A percentile compares a stretch with the other conserved stretches of the same genome.
These are phyloP conservation scores for Drosophila cardini DNA, from an alignment of 1,140 invertebrate genomes.

Conservation along the genomic window DNA sequence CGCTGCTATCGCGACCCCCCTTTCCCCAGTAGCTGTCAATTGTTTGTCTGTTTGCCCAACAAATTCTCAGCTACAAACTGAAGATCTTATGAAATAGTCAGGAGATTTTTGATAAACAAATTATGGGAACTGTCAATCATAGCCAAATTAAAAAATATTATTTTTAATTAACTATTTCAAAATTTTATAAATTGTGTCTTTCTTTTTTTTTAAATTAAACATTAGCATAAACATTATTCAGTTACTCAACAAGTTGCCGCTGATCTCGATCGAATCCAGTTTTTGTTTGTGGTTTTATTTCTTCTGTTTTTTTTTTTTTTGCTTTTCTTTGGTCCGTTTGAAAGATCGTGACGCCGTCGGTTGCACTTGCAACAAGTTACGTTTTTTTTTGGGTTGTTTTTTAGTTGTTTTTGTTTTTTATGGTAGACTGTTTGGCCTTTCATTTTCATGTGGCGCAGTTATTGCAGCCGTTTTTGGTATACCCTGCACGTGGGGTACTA, in stretches of 20 bases:
- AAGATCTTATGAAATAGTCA: conserved; percentile 27
- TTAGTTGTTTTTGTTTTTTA: conserved; percentile 30
- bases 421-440: conserved; percentile 70
- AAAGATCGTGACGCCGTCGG: conserved; percentile 26
- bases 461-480: conserved; percentile 44
- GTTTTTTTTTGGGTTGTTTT: conserved; percentile 32
- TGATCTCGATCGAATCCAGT: conserved; percentile 29
- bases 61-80: conserved; percentile 27
- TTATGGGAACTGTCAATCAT: conserved; percentile 9
- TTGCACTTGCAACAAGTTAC: conserved; percentile 44
- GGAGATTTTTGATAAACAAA: conserved; percentile 22
- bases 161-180: conserved; percentile 18
- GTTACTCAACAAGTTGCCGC: conserved; percentile 32
- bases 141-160: neutral
- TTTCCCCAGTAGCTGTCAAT: conserved; percentile 15
- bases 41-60: conserved; percentile 30
- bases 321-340: conserved; percentile 18
- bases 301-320: conserved; percentile 14
- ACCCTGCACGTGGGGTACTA: neutral
- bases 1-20: neutral
- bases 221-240: conserved; percentile 28
- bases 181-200: neutral
- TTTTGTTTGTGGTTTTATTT: conserved; percentile 1
- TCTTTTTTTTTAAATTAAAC: conserved; percentile 7
- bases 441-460: conserved; percentile 70